phyloP scores from a whole-genome alignment of 2,113 vertebrate species.

The Pampusana beccarii region DNA sequence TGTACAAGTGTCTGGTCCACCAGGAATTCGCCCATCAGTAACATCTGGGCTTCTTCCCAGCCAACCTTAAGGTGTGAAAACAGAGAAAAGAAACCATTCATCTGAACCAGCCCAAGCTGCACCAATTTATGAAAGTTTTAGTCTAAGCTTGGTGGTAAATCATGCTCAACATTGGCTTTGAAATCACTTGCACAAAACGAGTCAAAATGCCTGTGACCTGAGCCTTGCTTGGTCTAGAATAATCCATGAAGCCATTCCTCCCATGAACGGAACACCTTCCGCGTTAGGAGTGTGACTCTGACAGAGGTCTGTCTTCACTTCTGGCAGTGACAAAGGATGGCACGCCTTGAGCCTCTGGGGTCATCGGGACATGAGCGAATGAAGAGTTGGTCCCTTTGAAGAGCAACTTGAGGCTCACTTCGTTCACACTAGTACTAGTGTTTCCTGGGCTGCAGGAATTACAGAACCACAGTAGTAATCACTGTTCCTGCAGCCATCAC shows the following conservation, averaged over 20 bases:
- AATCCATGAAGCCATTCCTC: not conserved
- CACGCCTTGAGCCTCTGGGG: not conserved
- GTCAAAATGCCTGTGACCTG: not conserved
- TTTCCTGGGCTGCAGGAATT: not conserved
- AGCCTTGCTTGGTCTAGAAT: not conserved
- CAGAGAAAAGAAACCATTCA: not conserved
- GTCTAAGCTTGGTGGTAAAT: not conserved
- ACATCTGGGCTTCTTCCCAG: not conserved
- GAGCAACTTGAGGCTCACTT: not conserved
- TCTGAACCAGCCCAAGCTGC: not conserved
- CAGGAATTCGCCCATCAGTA: not conserved
- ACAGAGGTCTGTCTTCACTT: not conserved
- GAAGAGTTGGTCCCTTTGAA: not conserved
- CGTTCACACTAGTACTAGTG: not conserved
- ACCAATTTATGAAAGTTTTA: not conserved
- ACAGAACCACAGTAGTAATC: not conserved
- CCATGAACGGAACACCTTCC: accelerated
- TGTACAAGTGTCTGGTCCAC: not conserved
- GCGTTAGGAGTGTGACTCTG: not conserved
- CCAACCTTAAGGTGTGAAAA: not conserved
- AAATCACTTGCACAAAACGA: not conserved
- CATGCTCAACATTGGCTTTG: not conserved
- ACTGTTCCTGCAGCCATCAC: not conserved
- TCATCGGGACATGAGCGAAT: not conserved
- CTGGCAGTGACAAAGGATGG: not conserved